Conservation (phyloP, 2,888 invertebrate species). For the Alentia gelatinosa region DNA sequence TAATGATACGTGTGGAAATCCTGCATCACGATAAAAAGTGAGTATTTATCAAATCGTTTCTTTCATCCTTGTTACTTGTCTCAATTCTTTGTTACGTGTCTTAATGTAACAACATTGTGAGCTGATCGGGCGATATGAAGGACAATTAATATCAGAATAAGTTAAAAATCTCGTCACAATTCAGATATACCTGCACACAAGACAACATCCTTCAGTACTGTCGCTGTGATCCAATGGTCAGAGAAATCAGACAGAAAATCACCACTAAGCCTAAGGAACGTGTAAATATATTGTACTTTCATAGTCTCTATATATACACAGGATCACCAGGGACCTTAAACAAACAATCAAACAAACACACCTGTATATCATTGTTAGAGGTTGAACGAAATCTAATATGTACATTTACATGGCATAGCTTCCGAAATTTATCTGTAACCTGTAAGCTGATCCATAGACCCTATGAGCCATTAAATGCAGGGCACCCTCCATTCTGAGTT, state of each 20-base stretch:
- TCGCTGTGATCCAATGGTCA: background rate
- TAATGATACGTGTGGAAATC: slow-evolving; percentile 18
- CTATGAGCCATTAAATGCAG: too few relatives aligned
- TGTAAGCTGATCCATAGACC: too few relatives aligned
- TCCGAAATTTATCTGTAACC: too few relatives aligned
- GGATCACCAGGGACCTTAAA: too few relatives aligned
- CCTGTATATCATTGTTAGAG: too few relatives aligned
- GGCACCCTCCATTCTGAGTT: too few relatives aligned
- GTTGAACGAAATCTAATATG: too few relatives aligned
- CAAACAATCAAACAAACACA: too few relatives aligned
- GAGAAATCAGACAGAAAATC: background rate
- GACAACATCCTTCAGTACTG: background rate
- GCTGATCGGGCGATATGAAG: background rate
- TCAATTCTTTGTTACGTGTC: background rate
- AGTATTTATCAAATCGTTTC: background rate
- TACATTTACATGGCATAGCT: too few relatives aligned
- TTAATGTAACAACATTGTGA: background rate
- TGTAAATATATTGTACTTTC: too few relatives aligned
- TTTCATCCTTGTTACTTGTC: background rate
- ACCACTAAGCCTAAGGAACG: background rate
- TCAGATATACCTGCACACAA: background rate
- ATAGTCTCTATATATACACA: too few relatives aligned
- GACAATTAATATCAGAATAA: background rate
- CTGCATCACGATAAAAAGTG: slow-evolving; percentile 27
- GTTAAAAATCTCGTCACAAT: too few relatives aligned